phyloP scores from a whole-genome alignment of 1,140 invertebrate genomes.

The Myzus persicae region DNA sequence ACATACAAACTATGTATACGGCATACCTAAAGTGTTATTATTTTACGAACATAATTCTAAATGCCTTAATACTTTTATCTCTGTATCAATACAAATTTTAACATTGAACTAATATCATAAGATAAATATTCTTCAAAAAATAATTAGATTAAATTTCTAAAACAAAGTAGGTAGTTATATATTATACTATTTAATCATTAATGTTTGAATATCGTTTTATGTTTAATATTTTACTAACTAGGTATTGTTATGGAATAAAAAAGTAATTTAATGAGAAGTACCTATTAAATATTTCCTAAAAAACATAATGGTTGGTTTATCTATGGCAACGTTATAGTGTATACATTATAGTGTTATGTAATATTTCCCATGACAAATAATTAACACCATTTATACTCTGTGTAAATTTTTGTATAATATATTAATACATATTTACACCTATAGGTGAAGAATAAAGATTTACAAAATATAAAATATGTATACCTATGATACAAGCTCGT shows the following conservation, averaged over 20 bases:
- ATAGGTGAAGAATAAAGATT: neutral
- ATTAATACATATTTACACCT: neutral
- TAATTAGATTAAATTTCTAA: neutral
- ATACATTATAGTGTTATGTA: neutral
- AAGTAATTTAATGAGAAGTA: neutral
- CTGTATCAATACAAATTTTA: neutral
- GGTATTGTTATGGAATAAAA: neutral
- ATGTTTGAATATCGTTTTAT: neutral
- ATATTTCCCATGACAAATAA: neutral
- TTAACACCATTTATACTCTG: neutral
- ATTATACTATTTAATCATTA: neutral
- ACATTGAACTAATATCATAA: constrained; percentile 16
- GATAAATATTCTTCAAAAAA: neutral
- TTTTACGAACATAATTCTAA: neutral
- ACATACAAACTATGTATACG: neutral
- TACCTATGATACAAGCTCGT: neutral
- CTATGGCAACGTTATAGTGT: neutral
- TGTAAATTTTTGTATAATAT: neutral
- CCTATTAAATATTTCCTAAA: neutral
- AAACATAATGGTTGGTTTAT: neutral
- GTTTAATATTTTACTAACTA: neutral
- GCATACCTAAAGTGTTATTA: neutral
- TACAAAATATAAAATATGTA: neutral
- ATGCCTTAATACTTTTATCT: constrained; percentile 21
- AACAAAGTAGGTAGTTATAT: neutral